phyloP scores from a whole-genome alignment of 2,113 vertebrate species.

The Ciconia boyciana region DNA sequence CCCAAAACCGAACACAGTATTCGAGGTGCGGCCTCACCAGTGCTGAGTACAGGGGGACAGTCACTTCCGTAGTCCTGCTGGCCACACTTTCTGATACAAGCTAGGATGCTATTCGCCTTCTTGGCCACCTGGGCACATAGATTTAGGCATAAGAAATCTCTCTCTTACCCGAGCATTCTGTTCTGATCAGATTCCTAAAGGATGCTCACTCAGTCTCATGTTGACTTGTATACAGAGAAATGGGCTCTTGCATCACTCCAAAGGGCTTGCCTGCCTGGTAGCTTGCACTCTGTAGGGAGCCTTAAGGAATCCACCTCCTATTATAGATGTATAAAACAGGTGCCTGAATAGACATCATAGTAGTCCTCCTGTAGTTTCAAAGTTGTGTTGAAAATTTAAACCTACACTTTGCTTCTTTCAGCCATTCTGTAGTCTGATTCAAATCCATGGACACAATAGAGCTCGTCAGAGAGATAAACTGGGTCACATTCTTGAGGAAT shows the following conservation, averaged over 20 bases:
- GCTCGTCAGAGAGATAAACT: slow-evolving; percentile 97
- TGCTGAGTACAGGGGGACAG: rapidly evolving
- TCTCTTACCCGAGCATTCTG: background rate
- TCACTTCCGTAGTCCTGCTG: background rate
- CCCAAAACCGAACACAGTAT: background rate
- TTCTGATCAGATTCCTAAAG: background rate
- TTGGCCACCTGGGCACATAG: background rate
- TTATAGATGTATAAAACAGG: background rate
- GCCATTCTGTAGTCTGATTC: slow-evolving; percentile 97
- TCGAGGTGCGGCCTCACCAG: rapidly evolving
- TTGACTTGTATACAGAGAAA: background rate
- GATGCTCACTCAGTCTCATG: background rate
- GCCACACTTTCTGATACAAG: background rate
- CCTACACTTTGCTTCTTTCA: slow-evolving; percentile 51
- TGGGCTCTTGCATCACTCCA: background rate
- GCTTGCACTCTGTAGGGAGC: background rate
- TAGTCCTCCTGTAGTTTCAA: background rate
- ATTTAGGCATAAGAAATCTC: background rate
- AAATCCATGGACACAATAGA: slow-evolving; percentile 98
- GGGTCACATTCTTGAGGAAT: slow-evolving; percentile 97
- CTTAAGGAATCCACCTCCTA: background rate
- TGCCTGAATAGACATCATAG: background rate
- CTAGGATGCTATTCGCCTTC: background rate
- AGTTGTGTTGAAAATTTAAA: background rate
- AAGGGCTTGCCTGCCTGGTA: background rate